Conservation (phyloP, 2,888 invertebrate genomes). For the Orthonychiurus folsomi region DNA sequence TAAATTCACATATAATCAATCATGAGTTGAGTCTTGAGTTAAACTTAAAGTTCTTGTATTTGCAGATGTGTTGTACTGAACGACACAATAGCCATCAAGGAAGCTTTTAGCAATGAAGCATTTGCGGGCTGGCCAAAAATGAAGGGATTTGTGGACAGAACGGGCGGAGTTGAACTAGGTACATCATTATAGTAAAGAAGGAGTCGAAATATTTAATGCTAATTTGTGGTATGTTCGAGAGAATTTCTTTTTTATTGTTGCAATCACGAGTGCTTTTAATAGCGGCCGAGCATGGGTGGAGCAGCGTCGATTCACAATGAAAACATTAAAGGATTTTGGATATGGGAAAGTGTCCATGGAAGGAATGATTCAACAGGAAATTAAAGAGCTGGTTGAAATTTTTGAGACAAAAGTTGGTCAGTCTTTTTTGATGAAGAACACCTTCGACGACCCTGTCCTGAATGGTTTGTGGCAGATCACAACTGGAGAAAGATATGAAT, state of each 20-base stretch:
- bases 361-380: slow-evolving; percentile 16
- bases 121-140: slow-evolving; percentile 15
- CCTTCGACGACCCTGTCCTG: slow-evolving; percentile 17
- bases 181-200: too few relatives aligned
- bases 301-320: slow-evolving; percentile 14
- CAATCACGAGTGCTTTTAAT: slow-evolving; percentile 7
- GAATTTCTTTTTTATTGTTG: slow-evolving; percentile 7
- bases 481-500: slow-evolving; percentile 15
- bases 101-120: slow-evolving; percentile 11
- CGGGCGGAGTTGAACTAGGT: too few relatives aligned
- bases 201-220: too few relatives aligned
- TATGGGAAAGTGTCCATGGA: slow-evolving; percentile 19
- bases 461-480: slow-evolving; percentile 19
- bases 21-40: too few relatives aligned
- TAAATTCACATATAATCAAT: too few relatives aligned
- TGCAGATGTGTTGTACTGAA: slow-evolving; percentile 17
- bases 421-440: slow-evolving; percentile 5
- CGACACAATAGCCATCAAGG: slow-evolving; percentile 15
- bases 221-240: neutral
- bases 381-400: slow-evolving; percentile 12
- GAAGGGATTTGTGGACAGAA: slow-evolving; percentile 3
- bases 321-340: slow-evolving; percentile 18
- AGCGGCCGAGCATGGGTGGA: slow-evolving; percentile 15
- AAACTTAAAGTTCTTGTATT: too few relatives aligned
- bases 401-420: slow-evolving; percentile 2